A percentile compares a stretch with the other conserved stretches of the same genome.
Conservation (phyloP, 2,888 invertebrate genomes). For the Eustalomyia histrio region DNA sequence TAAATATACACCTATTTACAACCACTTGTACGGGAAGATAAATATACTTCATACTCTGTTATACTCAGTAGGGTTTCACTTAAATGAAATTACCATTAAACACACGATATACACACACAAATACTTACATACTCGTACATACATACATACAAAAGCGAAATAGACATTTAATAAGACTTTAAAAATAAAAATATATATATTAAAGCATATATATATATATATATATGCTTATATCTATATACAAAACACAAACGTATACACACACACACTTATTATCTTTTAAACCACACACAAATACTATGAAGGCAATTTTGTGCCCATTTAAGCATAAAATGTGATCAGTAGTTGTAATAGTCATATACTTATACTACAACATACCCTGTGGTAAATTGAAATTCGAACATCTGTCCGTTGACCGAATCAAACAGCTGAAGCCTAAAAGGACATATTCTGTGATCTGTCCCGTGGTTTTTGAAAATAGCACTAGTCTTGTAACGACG, state of each 20-base stretch:
- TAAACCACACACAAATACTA: slow-evolving; percentile 7
- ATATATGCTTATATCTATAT: neutral
- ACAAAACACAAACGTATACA: too few species aligned
- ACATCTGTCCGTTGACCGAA: too few species aligned
- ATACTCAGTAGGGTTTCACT: neutral
- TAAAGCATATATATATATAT: neutral
- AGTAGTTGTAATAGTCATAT: neutral
- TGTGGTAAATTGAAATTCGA: too few species aligned
- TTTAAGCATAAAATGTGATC: slow-evolving; percentile 50
- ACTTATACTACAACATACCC: neutral
- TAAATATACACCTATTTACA: too few species aligned
- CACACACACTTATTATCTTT: neutral
- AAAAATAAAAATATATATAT: neutral
- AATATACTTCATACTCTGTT: neutral
- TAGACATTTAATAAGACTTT: neutral
- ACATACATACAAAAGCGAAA: neutral
- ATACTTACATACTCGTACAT: too few species aligned
- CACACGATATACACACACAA: slow-evolving; percentile 1
- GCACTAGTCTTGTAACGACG: too few species aligned
- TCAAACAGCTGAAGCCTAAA: too few species aligned
- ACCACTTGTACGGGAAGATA: too few species aligned
- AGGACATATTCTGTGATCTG: too few species aligned
- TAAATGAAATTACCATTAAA: neutral
- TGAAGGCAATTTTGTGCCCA: slow-evolving; percentile 38
- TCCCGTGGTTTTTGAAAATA: too few species aligned